These are phyloP conservation scores for Patagioenas fasciata DNA, from an alignment of 2,113 vertebrate species.

Conservation along the genomic window DNA sequence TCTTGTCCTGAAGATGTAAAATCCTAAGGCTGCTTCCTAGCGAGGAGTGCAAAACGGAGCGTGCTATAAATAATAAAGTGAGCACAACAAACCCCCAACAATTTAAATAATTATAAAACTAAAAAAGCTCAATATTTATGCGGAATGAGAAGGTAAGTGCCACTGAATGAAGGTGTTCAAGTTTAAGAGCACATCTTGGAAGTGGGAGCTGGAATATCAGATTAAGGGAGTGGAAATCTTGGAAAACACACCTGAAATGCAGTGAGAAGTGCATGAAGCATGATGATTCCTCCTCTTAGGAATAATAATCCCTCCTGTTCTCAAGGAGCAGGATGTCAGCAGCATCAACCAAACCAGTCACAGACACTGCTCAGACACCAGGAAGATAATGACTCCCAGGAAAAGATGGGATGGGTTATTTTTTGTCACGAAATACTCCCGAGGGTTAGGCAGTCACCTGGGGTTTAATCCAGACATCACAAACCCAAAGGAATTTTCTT, in stretches of 20 bases:
- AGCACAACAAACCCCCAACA: not conserved
- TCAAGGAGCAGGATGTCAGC: not conserved
- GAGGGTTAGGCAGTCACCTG: not conserved
- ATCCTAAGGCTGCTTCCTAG: not conserved
- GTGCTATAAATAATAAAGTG: not conserved
- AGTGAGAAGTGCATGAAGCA: not conserved
- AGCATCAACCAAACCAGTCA: not conserved
- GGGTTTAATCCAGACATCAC: not conserved
- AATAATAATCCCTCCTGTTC: conserved; percentile 20
- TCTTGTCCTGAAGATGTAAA: not conserved
- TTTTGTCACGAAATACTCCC: not conserved
- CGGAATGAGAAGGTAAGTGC: not conserved
- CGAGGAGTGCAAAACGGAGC: not conserved
- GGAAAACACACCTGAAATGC: not conserved
- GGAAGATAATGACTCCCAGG: conserved; percentile 31
- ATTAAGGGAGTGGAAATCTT: not conserved
- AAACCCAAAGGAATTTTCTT: conserved; percentile 28
- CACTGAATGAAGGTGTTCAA: not conserved
- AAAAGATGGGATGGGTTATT: not conserved
- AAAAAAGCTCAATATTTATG: not conserved
- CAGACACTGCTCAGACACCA: not conserved
- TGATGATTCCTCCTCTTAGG: not conserved
- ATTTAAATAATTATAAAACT: fast-evolving
- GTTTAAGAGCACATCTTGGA: not conserved
- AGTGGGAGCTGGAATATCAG: not conserved